A percentile compares a stretch with the other conserved stretches of the same genome.
These are phyloP conservation scores for Dicentrarchus labrax DNA, from an alignment of 2,113 vertebrate species.

Conservation along the genomic window DNA sequence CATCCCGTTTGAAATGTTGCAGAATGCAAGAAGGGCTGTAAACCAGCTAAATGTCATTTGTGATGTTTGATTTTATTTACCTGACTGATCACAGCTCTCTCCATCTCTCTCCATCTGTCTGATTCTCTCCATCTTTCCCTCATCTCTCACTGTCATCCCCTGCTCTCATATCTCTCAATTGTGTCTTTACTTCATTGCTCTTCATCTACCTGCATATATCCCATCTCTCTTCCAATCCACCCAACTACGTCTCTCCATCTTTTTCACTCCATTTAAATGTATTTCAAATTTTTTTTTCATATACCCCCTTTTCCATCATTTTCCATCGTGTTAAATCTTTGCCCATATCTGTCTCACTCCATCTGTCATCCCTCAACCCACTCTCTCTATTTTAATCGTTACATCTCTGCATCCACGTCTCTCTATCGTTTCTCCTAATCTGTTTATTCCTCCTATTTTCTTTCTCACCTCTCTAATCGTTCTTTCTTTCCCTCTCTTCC, in stretches of 20 bases:
- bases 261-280: conserved; percentile 55
- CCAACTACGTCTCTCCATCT: conserved; percentile 18
- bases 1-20: conserved; percentile 22
- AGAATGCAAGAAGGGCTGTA: conserved; percentile 16
- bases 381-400: conserved; percentile 51
- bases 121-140: conserved; percentile 50
- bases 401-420: conserved; percentile 36
- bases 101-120: conserved; percentile 42
- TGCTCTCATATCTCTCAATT: conserved; percentile 61
- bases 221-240: conserved; percentile 42
- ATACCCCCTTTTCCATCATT: conserved; percentile 48
- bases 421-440: conserved; percentile 43
- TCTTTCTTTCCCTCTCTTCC: conserved; percentile 28
- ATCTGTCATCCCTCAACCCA: conserved; percentile 40
- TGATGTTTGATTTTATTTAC: conserved; percentile 65
- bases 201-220: conserved; percentile 50
- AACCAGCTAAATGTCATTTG: conserved; percentile 38
- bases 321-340: conserved; percentile 51
- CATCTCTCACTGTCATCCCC: conserved; percentile 58
- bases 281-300: conserved; percentile 37
- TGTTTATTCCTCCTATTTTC: conserved; percentile 7
- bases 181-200: conserved; percentile 71
- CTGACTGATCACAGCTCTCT: conserved; percentile 57
- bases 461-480: conserved; percentile 9
- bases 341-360: conserved; percentile 41